Conservation (phyloP, 2,888 invertebrate genomes). For the Drosophila ezoana region DNA sequence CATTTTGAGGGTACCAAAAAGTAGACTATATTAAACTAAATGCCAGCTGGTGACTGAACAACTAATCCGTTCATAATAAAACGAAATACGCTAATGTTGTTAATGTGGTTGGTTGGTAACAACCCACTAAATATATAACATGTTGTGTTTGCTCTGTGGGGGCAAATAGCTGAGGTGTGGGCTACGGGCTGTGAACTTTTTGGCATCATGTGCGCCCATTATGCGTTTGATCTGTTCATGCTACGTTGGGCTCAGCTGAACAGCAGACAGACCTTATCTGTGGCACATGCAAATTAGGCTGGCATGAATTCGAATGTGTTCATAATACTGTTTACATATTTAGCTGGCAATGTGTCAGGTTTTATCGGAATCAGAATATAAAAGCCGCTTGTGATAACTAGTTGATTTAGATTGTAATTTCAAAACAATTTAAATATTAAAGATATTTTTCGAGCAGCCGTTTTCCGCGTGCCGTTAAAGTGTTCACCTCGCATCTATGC, state of each 20-base stretch:
- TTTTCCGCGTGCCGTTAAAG: no score
- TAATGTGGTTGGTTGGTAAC: slow-evolving; percentile 29
- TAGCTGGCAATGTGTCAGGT: slow-evolving; percentile 28
- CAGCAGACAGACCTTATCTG: slow-evolving; percentile 51
- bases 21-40: slow-evolving; percentile 16
- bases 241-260: slow-evolving; percentile 58
- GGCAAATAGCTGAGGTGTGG: slow-evolving; percentile 8
- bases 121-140: slow-evolving; percentile 20
- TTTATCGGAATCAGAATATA: slow-evolving; percentile 19
- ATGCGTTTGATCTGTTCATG: slow-evolving; percentile 75
- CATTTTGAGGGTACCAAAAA: slow-evolving; percentile 1
- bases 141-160: slow-evolving; percentile 4
- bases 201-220: slow-evolving; percentile 42
- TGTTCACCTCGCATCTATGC: no score
- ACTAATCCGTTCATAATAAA: slow-evolving; percentile 46
- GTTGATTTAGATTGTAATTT: not conserved
- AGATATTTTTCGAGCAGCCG: no score
- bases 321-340: slow-evolving; percentile 55
- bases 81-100: slow-evolving; percentile 43
- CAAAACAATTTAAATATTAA: not conserved
- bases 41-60: slow-evolving; percentile 22
- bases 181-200: slow-evolving; percentile 4
- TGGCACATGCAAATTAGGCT: slow-evolving; percentile 64
- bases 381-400: slow-evolving; percentile 9
- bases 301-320: slow-evolving; percentile 43